Conservation (phyloP, 2,797 vertebrate species). For the Cuculus canorus region DNA sequence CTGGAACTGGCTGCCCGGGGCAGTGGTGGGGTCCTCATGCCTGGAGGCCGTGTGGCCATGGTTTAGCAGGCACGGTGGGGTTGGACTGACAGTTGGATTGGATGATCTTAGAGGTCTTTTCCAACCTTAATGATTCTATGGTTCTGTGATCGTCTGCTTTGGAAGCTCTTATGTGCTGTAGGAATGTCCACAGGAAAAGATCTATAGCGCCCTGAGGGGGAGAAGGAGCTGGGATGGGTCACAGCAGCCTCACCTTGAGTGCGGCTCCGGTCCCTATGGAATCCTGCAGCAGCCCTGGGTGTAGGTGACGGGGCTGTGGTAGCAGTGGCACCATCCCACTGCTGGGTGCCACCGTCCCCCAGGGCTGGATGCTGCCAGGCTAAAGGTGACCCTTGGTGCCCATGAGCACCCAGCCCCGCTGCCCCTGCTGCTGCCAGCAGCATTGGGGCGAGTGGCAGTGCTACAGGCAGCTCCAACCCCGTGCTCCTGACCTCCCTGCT, state of each 20-base stretch:
- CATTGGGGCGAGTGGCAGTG: too few species aligned
- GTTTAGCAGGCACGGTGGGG: too few species aligned
- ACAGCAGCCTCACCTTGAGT: fast-evolving
- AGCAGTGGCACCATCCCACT: too few species aligned
- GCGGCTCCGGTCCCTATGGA: background rate
- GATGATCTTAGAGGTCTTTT: too few species aligned
- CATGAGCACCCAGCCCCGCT: background rate
- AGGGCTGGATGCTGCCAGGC: background rate
- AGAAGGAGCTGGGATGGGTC: background rate
- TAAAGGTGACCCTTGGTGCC: background rate
- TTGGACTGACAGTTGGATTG: too few species aligned
- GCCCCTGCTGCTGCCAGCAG: fast-evolving
- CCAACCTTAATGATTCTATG: too few species aligned
- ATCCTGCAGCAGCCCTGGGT: fast-evolving
- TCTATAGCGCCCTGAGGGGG: fast-evolving
- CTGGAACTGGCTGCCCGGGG: too few species aligned
- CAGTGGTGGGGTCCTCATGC: too few species aligned
- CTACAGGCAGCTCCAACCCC: background rate
- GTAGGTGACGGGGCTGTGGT: background rate
- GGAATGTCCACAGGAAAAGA: background rate
- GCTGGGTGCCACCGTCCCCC: too few species aligned
- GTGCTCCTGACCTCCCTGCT: background rate
- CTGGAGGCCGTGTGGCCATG: too few species aligned
- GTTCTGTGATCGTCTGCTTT: background rate
- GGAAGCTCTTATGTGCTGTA: background rate